phyloP scores from a whole-genome alignment of 1,140 invertebrate species.

The Drosophila melanogaster region DNA sequence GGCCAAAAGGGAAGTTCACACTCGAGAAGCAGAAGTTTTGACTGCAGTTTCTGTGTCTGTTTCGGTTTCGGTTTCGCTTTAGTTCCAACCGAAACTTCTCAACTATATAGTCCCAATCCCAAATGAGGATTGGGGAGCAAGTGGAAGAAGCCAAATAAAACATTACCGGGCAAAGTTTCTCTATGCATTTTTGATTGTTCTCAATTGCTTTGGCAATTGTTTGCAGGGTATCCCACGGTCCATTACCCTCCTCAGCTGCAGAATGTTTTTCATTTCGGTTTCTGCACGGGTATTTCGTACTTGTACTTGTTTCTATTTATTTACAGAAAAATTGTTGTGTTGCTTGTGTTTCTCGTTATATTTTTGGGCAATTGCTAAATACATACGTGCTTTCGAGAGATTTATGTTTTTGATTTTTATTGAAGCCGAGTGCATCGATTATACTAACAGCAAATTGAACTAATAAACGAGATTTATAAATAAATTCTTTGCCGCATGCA shows the following conservation, averaged over 20 bases:
- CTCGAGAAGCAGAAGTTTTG: slow-evolving; percentile 13
- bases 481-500: slow-evolving; percentile 33
- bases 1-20: slow-evolving; percentile 8
- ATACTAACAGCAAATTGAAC: slow-evolving; percentile 69
- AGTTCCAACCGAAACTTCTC: slow-evolving; percentile 2
- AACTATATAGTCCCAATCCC: slow-evolving; percentile 26
- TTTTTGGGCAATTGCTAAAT: slow-evolving; percentile 34
- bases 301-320: slow-evolving; percentile 34
- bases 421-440: slow-evolving; percentile 61
- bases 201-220: slow-evolving; percentile 51
- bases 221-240: slow-evolving; percentile 54
- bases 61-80: slow-evolving; percentile 27
- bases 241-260: slow-evolving; percentile 45
- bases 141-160: slow-evolving; percentile 37
- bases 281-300: slow-evolving; percentile 6
- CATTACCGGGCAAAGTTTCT: slow-evolving; percentile 47
- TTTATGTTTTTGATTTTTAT: slow-evolving; percentile 69
- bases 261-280: slow-evolving; percentile 43
- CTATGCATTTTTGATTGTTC: slow-evolving; percentile 58
- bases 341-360: slow-evolving; percentile 15
- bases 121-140: slow-evolving; percentile 37
- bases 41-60: slow-evolving; percentile 20
- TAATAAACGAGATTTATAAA: slow-evolving; percentile 75
- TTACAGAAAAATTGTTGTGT: slow-evolving; percentile 4
- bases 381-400: slow-evolving; percentile 18